These are phyloP conservation scores for Sebastes matsubarae DNA, from an alignment of 2,797 vertebrate genomes.

Conservation along the genomic window DNA sequence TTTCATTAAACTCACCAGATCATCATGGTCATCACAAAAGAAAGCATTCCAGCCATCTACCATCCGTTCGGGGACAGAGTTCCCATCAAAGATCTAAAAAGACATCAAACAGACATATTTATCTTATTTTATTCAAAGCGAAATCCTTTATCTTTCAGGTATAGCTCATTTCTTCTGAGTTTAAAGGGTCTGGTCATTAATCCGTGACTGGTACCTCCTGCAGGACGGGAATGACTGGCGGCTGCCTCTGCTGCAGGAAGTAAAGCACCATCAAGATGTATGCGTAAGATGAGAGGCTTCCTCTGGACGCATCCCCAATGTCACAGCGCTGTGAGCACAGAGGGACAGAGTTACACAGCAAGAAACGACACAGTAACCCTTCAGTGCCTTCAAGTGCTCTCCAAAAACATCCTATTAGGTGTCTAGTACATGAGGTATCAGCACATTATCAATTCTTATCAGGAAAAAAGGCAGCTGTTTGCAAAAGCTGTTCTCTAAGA, in stretches of 20 bases:
- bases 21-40: conserved; percentile 93
- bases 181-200: not conserved
- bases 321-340: conserved; percentile 90
- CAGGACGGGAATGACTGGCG: conserved; percentile 95
- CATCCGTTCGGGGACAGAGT: conserved; percentile 91
- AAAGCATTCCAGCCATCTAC: conserved; percentile 99
- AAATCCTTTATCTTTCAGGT: not conserved
- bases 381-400: not conserved
- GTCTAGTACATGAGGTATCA: not conserved
- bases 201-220: conserved; percentile 87
- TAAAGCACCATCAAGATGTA: conserved; percentile 99
- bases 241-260: conserved; percentile 96
- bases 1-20: conserved; percentile 85
- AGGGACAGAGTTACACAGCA: conserved; percentile 7
- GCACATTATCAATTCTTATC: not conserved
- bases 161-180: not conserved
- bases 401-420: not conserved
- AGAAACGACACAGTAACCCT: not conserved
- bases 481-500: not conserved
- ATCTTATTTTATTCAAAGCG: not conserved
- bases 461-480: not conserved
- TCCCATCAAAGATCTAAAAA: conserved; percentile 92
- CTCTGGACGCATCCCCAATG: conserved; percentile 97
- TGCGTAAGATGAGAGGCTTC: conserved; percentile 97
- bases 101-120: not conserved